A percentile compares a stretch with the other conserved stretches of the same genome.
Evolutionary conservation across 2,113 vertebrate genomes (phyloP).

Genomic region (Amblyornis subalaris): DNA sequence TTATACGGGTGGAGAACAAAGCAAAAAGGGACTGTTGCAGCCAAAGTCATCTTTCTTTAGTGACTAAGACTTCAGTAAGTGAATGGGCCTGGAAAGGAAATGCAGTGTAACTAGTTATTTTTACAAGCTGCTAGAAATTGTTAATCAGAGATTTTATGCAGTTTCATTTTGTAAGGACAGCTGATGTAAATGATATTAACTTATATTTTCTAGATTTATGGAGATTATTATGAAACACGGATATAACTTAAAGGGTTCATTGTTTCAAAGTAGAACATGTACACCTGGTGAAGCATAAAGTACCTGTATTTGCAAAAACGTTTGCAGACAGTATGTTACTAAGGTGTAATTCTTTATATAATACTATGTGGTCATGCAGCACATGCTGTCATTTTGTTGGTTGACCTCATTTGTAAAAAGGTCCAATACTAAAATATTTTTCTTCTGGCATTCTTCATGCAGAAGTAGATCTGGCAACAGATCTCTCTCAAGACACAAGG

Average conservation of each 20-base stretch:
- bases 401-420: not conserved
- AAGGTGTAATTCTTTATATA: not conserved
- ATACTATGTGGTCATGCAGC: not conserved
- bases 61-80: not conserved
- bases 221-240: not conserved
- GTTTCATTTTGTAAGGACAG: not conserved
- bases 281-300: not conserved
- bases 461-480: constrained; percentile 80
- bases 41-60: not conserved
- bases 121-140: not conserved
- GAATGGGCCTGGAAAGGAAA: not conserved
- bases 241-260: not conserved
- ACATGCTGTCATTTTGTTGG: not conserved
- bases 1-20: not conserved
- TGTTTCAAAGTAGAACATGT: not conserved
- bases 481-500: constrained; percentile 74
- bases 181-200: not conserved
- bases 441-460: not conserved
- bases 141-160: not conserved
- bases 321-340: not conserved
- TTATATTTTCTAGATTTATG: not conserved
- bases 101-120: not conserved
- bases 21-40: not conserved
- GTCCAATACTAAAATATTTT: not conserved
- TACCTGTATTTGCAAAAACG: not conserved